Conservation (phyloP, 2,797 vertebrate genomes). For the Paratrypauchen microcephalus region DNA sequence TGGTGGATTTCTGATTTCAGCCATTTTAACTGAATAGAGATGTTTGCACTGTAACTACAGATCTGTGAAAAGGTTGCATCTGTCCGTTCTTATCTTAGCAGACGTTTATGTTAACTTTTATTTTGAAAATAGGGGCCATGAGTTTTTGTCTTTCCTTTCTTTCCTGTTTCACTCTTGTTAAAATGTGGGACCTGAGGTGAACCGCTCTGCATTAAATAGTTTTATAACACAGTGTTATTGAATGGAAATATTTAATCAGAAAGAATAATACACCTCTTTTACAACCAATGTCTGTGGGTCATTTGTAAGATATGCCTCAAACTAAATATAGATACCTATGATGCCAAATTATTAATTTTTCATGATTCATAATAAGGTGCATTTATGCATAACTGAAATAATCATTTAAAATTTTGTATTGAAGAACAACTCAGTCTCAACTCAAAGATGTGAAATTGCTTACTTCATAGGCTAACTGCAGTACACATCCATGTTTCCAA, state of each 20-base stretch:
- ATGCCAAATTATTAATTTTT: background rate
- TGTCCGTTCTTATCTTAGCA: slow-evolving; percentile 29
- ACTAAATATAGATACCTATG: background rate
- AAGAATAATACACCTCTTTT: slow-evolving; percentile 21
- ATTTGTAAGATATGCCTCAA: background rate
- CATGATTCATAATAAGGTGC: too few species aligned
- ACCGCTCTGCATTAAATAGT: slow-evolving; percentile 40
- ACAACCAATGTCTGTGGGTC: slow-evolving; percentile 3
- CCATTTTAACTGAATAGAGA: slow-evolving; percentile 51
- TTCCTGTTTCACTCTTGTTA: slow-evolving; percentile 37
- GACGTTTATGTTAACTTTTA: slow-evolving; percentile 11
- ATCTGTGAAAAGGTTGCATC: slow-evolving; percentile 67
- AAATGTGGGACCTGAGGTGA: slow-evolving; percentile 30
- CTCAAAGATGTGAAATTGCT: too few species aligned
- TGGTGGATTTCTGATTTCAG: slow-evolving; percentile 52
- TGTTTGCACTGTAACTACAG: slow-evolving; percentile 69
- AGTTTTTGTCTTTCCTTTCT: slow-evolving; percentile 33
- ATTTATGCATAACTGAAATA: background rate
- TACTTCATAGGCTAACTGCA: too few species aligned
- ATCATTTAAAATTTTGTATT: too few species aligned
- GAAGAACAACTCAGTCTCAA: too few species aligned
- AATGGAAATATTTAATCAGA: slow-evolving; percentile 28
- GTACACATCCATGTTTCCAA: too few species aligned
- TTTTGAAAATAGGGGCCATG: slow-evolving; percentile 33
- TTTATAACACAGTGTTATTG: slow-evolving; percentile 40